phyloP scores from a whole-genome alignment of 92 coral and sea anemone species.

The Epizoanthus stellaris region DNA sequence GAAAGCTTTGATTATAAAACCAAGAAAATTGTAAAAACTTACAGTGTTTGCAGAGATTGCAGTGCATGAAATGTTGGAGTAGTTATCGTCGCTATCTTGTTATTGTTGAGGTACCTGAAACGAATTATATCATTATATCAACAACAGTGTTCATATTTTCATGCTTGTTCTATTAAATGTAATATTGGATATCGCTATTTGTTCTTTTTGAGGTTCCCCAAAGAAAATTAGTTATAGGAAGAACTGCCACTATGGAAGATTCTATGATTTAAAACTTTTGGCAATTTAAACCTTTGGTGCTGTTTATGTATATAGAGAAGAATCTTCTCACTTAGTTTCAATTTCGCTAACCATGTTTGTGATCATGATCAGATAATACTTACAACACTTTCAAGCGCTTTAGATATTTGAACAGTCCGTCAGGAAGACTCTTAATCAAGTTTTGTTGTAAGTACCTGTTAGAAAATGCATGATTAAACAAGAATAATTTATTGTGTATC shows the following conservation, averaged over 20 bases:
- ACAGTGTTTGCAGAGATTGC: constrained; percentile 39
- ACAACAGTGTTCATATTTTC: background rate
- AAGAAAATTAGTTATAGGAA: too few species aligned
- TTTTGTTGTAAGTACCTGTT: constrained; percentile 8
- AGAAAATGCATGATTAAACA: background rate
- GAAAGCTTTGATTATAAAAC: too few species aligned
- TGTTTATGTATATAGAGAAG: too few species aligned
- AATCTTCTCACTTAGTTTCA: too few species aligned
- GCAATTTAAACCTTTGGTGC: too few species aligned
- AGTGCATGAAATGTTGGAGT: constrained; percentile 18
- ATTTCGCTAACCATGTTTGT: too few species aligned
- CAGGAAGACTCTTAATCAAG: background rate
- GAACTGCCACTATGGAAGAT: too few species aligned
- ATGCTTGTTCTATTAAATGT: background rate
- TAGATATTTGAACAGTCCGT: background rate
- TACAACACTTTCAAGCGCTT: constrained; percentile 8
- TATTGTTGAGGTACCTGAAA: constrained; percentile 44
- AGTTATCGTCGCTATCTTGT: constrained; percentile 14
- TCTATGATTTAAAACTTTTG: too few species aligned
- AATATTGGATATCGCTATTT: background rate
- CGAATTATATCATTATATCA: background rate
- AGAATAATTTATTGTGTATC: too few species aligned
- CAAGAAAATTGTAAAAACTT: background rate
- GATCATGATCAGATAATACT: background rate
- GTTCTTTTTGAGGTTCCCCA: background rate